Percentiles rank a stretch among this genome's conserved stretches.
These are phyloP conservation scores for Neoseiulus cucumeris DNA, from an alignment of 1,140 invertebrate species.

Conservation along the genomic window DNA sequence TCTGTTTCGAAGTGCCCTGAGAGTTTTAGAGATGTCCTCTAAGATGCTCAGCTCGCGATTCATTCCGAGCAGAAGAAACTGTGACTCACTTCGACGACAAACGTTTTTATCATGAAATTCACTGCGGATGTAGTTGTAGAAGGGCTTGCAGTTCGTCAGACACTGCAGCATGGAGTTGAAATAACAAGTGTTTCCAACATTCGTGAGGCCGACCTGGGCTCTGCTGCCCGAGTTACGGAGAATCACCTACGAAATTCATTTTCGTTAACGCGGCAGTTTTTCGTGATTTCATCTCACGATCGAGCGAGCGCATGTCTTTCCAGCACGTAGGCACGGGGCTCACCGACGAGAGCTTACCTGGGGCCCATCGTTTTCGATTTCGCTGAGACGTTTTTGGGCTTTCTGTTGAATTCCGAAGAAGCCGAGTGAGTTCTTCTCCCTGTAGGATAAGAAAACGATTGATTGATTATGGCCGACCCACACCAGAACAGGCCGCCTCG, in stretches of 20 bases:
- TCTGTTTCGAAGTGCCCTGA: background rate
- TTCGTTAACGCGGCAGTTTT: too few species aligned
- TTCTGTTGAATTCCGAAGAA: too few species aligned
- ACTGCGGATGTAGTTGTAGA: slow-evolving; percentile 8
- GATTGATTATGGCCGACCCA: too few species aligned
- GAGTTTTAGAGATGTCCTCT: background rate
- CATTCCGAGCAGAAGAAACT: background rate
- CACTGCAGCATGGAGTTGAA: slow-evolving; percentile 6
- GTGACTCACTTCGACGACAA: background rate
- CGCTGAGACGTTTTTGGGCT: too few species aligned
- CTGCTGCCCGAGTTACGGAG: background rate
- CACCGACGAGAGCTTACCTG: too few species aligned
- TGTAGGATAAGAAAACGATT: too few species aligned
- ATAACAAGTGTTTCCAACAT: slow-evolving; percentile 5
- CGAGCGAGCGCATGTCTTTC: too few species aligned
- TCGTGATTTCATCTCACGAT: too few species aligned
- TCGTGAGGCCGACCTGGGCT: background rate
- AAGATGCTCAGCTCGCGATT: background rate
- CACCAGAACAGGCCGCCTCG: too few species aligned
- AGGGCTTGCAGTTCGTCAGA: slow-evolving; percentile 6
- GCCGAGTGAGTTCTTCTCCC: too few species aligned
- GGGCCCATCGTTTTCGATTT: too few species aligned
- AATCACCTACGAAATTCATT: background rate
- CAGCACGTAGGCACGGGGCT: too few species aligned
- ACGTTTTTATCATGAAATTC: background rate